Conservation (phyloP, 2,888 invertebrate species). For the Resseliella maxima region DNA sequence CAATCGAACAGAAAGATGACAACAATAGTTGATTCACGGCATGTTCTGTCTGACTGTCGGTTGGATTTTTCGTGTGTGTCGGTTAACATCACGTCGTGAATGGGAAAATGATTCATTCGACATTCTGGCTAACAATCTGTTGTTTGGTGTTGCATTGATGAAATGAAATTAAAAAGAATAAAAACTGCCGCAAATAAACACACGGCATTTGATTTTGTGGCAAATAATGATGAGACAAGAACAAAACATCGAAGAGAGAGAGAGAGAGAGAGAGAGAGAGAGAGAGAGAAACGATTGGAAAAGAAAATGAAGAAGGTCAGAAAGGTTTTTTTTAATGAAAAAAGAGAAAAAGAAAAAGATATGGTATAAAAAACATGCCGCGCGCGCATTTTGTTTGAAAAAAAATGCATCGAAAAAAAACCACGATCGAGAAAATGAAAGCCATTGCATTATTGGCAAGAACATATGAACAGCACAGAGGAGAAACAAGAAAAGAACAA, state of each 20-base stretch:
- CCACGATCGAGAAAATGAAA: conserved; percentile 26
- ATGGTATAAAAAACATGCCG: background rate
- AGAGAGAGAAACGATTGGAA: background rate
- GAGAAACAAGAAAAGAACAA: conserved; percentile 32
- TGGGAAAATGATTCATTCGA: conserved; percentile 45
- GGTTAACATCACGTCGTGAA: conserved; percentile 9
- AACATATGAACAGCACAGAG: background rate
- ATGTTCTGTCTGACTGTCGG: background rate
- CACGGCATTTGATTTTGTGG: conserved; percentile 46
- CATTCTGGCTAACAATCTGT: background rate
- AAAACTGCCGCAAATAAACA: conserved; percentile 35
- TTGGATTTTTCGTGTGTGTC: background rate
- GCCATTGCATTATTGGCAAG: background rate
- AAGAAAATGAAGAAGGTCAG: conserved; percentile 46
- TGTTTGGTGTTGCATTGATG: conserved; percentile 8
- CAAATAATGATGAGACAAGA: no score
- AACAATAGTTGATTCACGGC: background rate
- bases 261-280: background rate
- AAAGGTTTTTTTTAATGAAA: conserved; percentile 11
- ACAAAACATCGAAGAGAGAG: no score
- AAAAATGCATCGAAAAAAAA: background rate
- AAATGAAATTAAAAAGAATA: background rate
- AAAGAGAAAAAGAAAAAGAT: background rate
- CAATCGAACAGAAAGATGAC: background rate
- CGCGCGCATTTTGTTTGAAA: background rate